Base-by-base conservation (phyloP, 30 jellyfish, hydroid and myxozoan species). In the Cassiopea xamachana region DNA sequence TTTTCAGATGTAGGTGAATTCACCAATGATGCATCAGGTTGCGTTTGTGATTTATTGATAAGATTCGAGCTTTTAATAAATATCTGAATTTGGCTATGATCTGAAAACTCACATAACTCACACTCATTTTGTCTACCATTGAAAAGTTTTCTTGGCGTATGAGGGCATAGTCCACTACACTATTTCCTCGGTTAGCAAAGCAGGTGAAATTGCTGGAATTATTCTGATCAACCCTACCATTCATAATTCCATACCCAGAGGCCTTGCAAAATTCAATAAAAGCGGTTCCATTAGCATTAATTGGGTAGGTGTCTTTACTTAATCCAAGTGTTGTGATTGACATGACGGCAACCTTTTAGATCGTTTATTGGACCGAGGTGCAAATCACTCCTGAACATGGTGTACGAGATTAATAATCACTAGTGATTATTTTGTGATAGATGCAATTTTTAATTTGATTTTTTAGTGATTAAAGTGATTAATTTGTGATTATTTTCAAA, bases 221-320 rank as follows among this genome's bases (percentile, higher is more conserved):
- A 39, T 75, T 45, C 43, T 75, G 45, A 55, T 75, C 84, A 75
- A 75, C 84, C 84, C 84, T 75, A 1, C 84, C 84, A 46, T 75
- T 75, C 84, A 75, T 75, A 7, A 1, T 75, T 44, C 84, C 0
- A 39, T 39, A 75, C 70, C 84, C 73, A 44, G 84, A 44, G 18
- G 73, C 84, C 69, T 39, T 75, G 46, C 84, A 75, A 75, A 75
- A 75, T 44, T 75, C 84, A 75, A 75, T 75, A 39, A 75, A 75
- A 75, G 84, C 84, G 18, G 84, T 75, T 44, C 84, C 70, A 46
- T 75, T 75, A 75, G 84, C 84, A 75, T 75, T 75, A 75, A 44
- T 75, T 18, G 84, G 84, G 14, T 39, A 75, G n/a, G 69, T 16
- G 39, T 75, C 68, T 39, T 46, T 75, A 73, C 58, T 73, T 39